These are phyloP conservation scores for Psix sp. DNA, from an alignment of 1,140 invertebrate genomes.

Conservation along the genomic window DNA sequence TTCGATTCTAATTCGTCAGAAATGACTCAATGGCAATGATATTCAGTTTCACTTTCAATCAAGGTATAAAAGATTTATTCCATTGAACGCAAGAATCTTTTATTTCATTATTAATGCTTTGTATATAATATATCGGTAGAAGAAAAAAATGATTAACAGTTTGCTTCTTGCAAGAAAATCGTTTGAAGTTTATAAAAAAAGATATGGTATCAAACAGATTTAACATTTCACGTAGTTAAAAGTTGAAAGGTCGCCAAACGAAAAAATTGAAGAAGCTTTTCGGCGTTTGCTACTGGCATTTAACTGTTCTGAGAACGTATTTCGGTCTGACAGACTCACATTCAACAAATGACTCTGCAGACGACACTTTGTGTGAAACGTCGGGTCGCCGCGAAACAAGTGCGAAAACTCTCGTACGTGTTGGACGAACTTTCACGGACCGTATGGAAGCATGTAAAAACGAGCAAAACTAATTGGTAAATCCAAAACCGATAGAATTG, in stretches of 20 bases:
- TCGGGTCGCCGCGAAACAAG: constrained; percentile 45
- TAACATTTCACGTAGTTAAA: constrained; percentile 22
- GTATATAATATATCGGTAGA: too few species aligned
- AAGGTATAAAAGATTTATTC: too few species aligned
- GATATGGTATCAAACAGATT: constrained; percentile 13
- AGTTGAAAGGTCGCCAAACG: constrained; percentile 27
- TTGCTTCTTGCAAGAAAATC: too few species aligned
- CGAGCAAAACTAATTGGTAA: constrained; percentile 58
- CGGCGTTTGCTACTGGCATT: constrained; percentile 48
- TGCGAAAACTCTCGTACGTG: constrained; percentile 45
- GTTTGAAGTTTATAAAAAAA: too few species aligned
- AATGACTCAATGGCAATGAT: too few species aligned
- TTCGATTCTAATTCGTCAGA: too few species aligned
- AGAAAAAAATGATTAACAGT: too few species aligned
- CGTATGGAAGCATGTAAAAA: constrained; percentile 37
- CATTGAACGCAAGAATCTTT: too few species aligned
- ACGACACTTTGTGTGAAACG: constrained; percentile 59
- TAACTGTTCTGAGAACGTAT: constrained; percentile 52
- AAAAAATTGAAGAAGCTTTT: constrained; percentile 35
- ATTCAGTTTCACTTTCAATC: too few species aligned
- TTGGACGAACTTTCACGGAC: constrained; percentile 42
- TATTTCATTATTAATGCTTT: too few species aligned
- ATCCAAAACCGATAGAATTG: constrained; percentile 55
- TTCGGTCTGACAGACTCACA: constrained; percentile 49
- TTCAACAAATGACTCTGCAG: constrained; percentile 56